These are phyloP conservation scores for Pteronotus mesoamericanus DNA, from an alignment of 2,797 vertebrate genomes.

Conservation along the genomic window DNA sequence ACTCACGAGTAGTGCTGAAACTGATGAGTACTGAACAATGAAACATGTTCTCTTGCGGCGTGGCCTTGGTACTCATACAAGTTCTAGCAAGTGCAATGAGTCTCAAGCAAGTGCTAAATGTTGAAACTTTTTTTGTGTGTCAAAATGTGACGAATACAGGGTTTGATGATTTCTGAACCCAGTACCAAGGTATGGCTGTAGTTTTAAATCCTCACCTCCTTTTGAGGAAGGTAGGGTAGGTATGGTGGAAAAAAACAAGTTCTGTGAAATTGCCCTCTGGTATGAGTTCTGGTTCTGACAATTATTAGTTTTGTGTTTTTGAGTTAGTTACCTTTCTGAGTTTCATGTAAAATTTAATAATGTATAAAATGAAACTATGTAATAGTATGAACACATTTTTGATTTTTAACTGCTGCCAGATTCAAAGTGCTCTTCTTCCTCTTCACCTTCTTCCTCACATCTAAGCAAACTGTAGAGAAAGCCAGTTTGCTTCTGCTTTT, in stretches of 20 bases:
- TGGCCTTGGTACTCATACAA: background rate
- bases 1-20: no score
- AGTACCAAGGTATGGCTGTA: no score
- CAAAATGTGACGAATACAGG: background rate
- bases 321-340: background rate
- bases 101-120: background rate
- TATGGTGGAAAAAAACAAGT: background rate
- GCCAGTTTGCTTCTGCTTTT: background rate
- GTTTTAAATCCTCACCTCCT: background rate
- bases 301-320: background rate
- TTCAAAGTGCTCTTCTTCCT: background rate
- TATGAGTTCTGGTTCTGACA: background rate
- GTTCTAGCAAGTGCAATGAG: background rate
- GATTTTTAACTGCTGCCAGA: background rate
- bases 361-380: background rate
- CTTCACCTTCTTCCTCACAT: background rate
- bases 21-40: no score
- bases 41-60: no score
- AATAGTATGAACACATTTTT: background rate
- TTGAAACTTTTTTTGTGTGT: background rate
- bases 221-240: background rate
- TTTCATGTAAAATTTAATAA: background rate
- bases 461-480: background rate
- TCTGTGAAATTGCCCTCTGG: background rate
- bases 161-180: no score